These are phyloP conservation scores for Physeter macrocephalus DNA, from an alignment of 2,113 vertebrate genomes.

Conservation along the genomic window DNA sequence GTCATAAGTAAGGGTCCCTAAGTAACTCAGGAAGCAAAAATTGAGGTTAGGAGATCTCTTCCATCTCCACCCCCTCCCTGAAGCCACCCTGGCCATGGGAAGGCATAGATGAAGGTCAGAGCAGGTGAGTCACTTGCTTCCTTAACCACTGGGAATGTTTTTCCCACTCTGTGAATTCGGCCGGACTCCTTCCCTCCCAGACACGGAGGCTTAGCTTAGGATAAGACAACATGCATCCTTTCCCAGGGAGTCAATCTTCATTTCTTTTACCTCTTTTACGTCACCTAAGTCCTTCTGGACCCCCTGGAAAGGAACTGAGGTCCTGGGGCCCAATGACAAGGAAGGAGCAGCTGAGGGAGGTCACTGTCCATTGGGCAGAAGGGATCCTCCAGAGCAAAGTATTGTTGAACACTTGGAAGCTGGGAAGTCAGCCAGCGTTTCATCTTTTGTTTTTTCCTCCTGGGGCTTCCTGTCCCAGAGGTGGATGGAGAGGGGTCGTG, in stretches of 20 bases:
- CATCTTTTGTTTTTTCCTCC: slow-evolving; percentile 69
- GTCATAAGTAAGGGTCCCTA: neutral
- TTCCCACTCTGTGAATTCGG: neutral
- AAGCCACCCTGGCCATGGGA: neutral
- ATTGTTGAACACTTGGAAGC: neutral
- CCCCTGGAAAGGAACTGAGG: slow-evolving; percentile 43
- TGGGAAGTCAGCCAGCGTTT: slow-evolving; percentile 64
- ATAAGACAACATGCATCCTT: slow-evolving; percentile 63
- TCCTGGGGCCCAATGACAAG: neutral
- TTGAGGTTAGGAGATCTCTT: neutral
- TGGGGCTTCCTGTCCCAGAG: slow-evolving; percentile 62
- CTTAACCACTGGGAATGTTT: neutral
- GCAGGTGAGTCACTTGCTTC: slow-evolving; percentile 41
- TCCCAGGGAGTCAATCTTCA: slow-evolving; percentile 32
- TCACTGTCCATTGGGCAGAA: slow-evolving; percentile 27
- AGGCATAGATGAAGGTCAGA: neutral
- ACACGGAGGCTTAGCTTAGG: neutral
- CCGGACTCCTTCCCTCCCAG: neutral
- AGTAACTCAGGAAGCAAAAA: slow-evolving; percentile 18
- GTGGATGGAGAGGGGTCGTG: slow-evolving; percentile 41
- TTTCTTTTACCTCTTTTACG: slow-evolving; percentile 5
- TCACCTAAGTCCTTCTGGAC: slow-evolving; percentile 40
- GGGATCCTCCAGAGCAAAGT: neutral
- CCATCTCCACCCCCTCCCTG: neutral
- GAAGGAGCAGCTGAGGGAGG: slow-evolving; percentile 11